Conservation (phyloP, 2,888 invertebrate species). For the Cephus runcator region DNA sequence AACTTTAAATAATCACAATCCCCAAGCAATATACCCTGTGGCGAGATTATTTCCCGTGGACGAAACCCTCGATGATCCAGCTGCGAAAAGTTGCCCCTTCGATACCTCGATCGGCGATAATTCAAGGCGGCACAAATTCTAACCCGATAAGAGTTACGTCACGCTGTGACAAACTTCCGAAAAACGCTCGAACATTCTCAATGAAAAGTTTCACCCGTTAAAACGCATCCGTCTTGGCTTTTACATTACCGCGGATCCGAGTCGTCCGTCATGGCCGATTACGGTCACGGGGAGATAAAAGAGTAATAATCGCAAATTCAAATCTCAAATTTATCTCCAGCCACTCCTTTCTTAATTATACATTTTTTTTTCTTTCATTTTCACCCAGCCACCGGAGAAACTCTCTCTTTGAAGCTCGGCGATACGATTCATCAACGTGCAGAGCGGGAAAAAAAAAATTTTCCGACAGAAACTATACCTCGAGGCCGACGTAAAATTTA, state of each 20-base stretch:
- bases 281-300: too few species aligned
- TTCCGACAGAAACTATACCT: too few species aligned
- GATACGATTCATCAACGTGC: background rate
- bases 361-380: too few species aligned
- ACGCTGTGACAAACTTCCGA: too few species aligned
- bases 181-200: too few species aligned
- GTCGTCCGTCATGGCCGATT: too few species aligned
- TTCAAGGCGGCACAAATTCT: background rate
- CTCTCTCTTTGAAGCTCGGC: background rate
- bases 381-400: background rate
- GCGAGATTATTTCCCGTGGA: too few species aligned
- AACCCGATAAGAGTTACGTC: background rate
- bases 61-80: too few species aligned
- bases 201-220: background rate
- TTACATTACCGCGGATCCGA: too few species aligned
- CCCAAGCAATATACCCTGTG: too few species aligned
- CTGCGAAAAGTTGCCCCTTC: background rate
- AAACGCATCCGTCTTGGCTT: background rate
- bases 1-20: background rate
- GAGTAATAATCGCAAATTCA: background rate
- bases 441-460: background rate
- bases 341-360: background rate
- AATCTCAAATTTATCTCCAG: background rate
- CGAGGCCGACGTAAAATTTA: background rate
- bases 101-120: background rate